Percentiles rank a stretch among this genome's conserved stretches.
Evolutionary conservation across 2,888 invertebrate genomes (phyloP).

Genomic region (Julus scanicus): DNA sequence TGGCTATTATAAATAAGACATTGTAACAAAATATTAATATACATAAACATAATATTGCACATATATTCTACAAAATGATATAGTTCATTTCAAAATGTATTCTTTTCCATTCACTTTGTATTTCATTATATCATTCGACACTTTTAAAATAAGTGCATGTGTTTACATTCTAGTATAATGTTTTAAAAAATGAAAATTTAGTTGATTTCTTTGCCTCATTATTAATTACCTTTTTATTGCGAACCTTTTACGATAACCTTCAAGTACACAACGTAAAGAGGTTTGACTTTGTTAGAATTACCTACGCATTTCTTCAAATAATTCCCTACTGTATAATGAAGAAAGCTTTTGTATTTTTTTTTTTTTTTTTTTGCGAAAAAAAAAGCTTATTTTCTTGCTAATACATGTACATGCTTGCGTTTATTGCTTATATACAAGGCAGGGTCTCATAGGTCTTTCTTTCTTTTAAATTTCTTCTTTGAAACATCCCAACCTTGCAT

Average conservation of each 20-base stretch:
- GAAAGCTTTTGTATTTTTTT: not conserved
- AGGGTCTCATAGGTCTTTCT: not conserved
- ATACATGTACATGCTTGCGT: not conserved
- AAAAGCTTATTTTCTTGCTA: conserved; percentile 26
- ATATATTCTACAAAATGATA: too few relatives aligned
- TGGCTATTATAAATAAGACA: too few relatives aligned
- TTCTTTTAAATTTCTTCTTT: conserved; percentile 5
- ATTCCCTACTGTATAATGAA: conserved; percentile 19
- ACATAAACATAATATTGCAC: too few relatives aligned
- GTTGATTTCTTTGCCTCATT: not conserved
- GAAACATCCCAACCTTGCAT: not conserved
- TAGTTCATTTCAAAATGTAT: too few relatives aligned
- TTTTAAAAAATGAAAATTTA: too few relatives aligned
- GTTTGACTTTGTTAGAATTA: not conserved
- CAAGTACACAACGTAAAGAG: not conserved
- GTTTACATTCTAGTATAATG: too few relatives aligned
- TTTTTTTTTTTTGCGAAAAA: not conserved
- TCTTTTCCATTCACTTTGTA: too few relatives aligned
- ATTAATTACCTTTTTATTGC: not conserved
- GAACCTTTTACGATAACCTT: not conserved
- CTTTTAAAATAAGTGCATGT: too few relatives aligned
- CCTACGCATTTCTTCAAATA: conserved; percentile 18
- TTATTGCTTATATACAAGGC: not conserved
- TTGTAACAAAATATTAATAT: too few relatives aligned
- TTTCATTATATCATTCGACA: too few relatives aligned